Base-by-base conservation (phyloP, 1,140 invertebrate species). In the Dreissena rostriformis region DNA sequence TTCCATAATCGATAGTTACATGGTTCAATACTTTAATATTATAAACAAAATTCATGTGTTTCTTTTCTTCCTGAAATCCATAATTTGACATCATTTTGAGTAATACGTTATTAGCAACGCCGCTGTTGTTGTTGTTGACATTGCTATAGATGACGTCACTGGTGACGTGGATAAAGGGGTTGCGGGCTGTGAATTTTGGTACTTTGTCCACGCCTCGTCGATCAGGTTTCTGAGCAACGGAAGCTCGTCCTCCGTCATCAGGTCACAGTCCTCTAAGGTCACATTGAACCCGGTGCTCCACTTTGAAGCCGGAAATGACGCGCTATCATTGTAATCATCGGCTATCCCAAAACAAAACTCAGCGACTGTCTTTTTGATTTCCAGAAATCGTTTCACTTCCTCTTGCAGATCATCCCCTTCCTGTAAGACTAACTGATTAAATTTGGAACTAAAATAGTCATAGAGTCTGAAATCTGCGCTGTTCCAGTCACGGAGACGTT, bases 391-490 rank as follows among this genome's bases (percentile, higher is more conserved):
- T 14, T 78, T 61, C 19, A 92, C 84, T 81, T 91, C 91, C 19
- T 86, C 53, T 17, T 49, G 24, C 55, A 91, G 89, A 28, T 88
- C 86, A 14, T 76, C 12, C 4, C 86, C 82, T 22, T 87, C 76
- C 61, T 80, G 24, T n/a, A 74, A 63, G 14, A 92, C 19, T 55
- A 86, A 82, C 22, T 67, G 67, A 24, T 68, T 15, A 67, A 91
- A 88, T 24, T 78, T 86, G 26, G 28, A 70, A 19, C 72, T 29
- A 78, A 89, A 90, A 81, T 87, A 81, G 1, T 87, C 70, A 65
- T 92, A 92, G 14, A 92, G 73, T 24, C 73, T 79, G 61, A 90
- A 89, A 68, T 92, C 91, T 0, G 88, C 86, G 52, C 85, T 66
- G 39, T 87, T 81, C 73, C 86, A 86, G 12, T 87, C 67, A 28